Base-by-base conservation (phyloP, 2,113 vertebrate species). In the Apteryx owenii region DNA sequence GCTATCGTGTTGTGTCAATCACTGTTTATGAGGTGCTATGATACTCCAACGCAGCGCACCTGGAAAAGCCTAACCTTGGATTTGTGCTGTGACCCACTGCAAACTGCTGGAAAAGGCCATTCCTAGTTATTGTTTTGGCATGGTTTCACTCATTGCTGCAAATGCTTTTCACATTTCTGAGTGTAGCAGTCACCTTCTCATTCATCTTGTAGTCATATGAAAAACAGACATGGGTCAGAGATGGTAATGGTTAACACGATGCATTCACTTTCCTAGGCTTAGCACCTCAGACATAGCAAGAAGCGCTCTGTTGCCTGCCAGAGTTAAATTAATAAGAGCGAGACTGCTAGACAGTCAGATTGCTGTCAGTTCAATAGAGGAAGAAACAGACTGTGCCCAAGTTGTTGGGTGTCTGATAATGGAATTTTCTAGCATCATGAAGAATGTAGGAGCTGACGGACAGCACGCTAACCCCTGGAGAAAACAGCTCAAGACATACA, bases 191-290 rank as follows among this genome's bases (percentile, higher is more conserved):
- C 92, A 88, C 88, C 80, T 92, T 70, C 76, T 65, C 72, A 4
- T 23, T 68, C 58, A 64, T 70, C 22, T 60, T 0, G 0, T 33
- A 3, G 6, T 78, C 3, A 2, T 68, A 84, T 54, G 68, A 94
- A 95, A 95, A 95, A 70, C 86, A 89, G 91, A 81, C 70, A 28
- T 0, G 2, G 81, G 91, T 86, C 84, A 95, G 93, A 90, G 64
- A 81, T 0, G 0, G 80, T 84, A 68, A 23, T 0, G 0, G 88
- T 51, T 95, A 84, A 60, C 56, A 51, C 1, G 3, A 42, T 60
- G 72, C 72, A 36, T 71, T 95, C 65, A 23, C 69, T 70, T 60
- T 70, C 89, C 69, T 15, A 78, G 93, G 69, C 36, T 89, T 81
- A 95, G 66, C 7, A 0, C 70, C 69, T 80, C 79, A 54, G 81